Evolutionary conservation across 64 coral and sea anemone genomes (phyloP).

Genomic region (Porites australiensis): DNA sequence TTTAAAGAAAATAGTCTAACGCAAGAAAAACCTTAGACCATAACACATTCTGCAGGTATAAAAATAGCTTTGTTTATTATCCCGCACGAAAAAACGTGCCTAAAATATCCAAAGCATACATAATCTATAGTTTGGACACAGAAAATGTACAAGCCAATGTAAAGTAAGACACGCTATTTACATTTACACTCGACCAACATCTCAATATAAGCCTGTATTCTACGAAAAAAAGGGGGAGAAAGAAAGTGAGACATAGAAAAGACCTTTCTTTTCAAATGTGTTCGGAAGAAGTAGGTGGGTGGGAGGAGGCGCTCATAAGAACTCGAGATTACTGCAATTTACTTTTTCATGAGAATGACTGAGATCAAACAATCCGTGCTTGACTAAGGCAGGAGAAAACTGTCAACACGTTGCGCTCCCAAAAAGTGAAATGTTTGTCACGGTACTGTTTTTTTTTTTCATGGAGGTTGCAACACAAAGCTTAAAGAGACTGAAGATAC

Average conservation of each 20-base stretch:
- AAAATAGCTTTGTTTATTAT: slow-evolving; percentile 72
- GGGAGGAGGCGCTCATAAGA: not conserved
- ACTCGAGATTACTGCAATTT: too few relatives aligned
- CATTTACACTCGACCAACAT: slow-evolving; percentile 23
- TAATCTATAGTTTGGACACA: not conserved
- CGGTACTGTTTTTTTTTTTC: too few relatives aligned
- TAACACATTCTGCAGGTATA: not conserved
- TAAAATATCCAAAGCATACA: slow-evolving; percentile 26
- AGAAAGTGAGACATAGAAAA: not conserved
- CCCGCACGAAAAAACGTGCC: slow-evolving; percentile 32
- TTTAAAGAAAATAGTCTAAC: too few relatives aligned
- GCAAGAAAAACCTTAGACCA: not conserved
- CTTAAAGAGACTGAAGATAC: too few relatives aligned
- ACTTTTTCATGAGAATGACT: too few relatives aligned
- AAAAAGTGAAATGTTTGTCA: too few relatives aligned
- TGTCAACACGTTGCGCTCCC: too few relatives aligned
- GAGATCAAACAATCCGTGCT: too few relatives aligned
- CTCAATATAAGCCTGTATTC: not conserved
- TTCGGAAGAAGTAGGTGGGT: not conserved
- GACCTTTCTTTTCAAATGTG: not conserved
- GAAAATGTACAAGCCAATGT: slow-evolving; percentile 37
- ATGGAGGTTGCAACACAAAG: too few relatives aligned
- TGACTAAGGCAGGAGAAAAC: too few relatives aligned
- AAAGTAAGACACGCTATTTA: slow-evolving; percentile 7
- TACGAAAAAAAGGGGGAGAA: not conserved